Evolutionary conservation across 1,140 invertebrate genomes (phyloP).

Genomic region (Pseudachorutes palmiensis): DNA sequence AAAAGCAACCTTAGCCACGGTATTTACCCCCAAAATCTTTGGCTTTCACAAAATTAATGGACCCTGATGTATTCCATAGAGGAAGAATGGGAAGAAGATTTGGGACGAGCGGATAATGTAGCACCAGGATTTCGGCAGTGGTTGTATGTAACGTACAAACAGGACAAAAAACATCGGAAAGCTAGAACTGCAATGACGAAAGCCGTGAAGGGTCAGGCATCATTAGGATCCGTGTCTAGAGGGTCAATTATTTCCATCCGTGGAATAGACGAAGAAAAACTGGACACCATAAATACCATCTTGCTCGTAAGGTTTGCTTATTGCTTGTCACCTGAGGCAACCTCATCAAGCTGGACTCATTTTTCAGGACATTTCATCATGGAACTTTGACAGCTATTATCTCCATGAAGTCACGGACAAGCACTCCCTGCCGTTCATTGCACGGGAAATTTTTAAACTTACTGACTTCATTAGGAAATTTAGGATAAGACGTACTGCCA

Average conservation of each 20-base stretch:
- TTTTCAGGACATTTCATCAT: neutral
- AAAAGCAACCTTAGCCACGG: too few species aligned
- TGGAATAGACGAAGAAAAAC: too few species aligned
- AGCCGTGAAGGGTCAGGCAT: too few species aligned
- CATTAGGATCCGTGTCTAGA: too few species aligned
- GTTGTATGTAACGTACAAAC: neutral
- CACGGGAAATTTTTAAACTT: neutral
- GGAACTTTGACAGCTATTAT: neutral
- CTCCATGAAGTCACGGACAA: neutral
- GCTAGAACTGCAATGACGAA: neutral
- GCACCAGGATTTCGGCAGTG: neutral
- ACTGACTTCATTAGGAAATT: neutral
- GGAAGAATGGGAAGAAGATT: constrained; percentile 1
- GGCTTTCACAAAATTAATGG: neutral
- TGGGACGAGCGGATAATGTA: neutral
- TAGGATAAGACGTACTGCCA: neutral
- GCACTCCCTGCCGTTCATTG: neutral
- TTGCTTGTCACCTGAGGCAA: too few species aligned
- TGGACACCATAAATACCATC: too few species aligned
- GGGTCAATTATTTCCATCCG: neutral
- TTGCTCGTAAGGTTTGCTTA: too few species aligned
- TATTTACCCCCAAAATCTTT: too few species aligned
- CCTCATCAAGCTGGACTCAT: neutral
- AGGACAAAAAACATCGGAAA: neutral
- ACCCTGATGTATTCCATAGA: too few species aligned